phyloP scores from a whole-genome alignment of 2,797 vertebrate genomes.

The Alca torda region DNA sequence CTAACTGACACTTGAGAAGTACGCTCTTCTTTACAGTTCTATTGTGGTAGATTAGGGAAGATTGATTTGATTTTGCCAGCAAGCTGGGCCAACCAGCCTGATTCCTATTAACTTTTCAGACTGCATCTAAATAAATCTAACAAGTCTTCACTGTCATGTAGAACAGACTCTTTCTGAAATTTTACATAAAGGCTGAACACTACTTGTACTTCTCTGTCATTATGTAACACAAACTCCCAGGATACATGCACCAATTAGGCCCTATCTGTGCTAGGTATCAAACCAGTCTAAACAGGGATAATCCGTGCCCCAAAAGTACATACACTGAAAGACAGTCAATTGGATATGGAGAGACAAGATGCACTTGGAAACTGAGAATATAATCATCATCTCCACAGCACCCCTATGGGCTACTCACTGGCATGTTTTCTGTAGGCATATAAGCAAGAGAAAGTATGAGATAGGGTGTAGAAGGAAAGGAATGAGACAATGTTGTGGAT shows the following conservation, averaged over 20 bases:
- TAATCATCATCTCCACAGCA: neutral
- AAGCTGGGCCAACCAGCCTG: conserved; percentile 6
- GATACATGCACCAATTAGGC: neutral
- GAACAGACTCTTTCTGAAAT: conserved; percentile 35
- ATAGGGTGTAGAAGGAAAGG: neutral
- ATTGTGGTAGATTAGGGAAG: neutral
- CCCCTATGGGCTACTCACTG: neutral
- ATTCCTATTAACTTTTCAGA: conserved; percentile 45
- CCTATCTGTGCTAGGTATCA: neutral
- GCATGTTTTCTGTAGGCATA: neutral
- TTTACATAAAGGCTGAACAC: conserved; percentile 25
- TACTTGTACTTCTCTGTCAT: conserved; percentile 19
- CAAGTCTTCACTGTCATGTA: conserved; percentile 13
- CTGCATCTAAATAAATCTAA: conserved; percentile 46
- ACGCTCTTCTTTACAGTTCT: neutral
- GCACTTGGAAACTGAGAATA: neutral
- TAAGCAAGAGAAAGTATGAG: neutral
- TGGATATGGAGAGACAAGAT: neutral
- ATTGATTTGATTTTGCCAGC: conserved; percentile 13
- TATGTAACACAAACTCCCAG: neutral
- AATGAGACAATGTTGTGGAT: neutral
- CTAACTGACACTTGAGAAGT: neutral
- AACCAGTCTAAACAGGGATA: neutral
- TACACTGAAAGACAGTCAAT: neutral
- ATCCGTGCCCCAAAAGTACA: neutral